These are phyloP conservation scores for Eudyptes chrysolophus DNA, from an alignment of 2,113 vertebrate species.

Conservation along the genomic window DNA sequence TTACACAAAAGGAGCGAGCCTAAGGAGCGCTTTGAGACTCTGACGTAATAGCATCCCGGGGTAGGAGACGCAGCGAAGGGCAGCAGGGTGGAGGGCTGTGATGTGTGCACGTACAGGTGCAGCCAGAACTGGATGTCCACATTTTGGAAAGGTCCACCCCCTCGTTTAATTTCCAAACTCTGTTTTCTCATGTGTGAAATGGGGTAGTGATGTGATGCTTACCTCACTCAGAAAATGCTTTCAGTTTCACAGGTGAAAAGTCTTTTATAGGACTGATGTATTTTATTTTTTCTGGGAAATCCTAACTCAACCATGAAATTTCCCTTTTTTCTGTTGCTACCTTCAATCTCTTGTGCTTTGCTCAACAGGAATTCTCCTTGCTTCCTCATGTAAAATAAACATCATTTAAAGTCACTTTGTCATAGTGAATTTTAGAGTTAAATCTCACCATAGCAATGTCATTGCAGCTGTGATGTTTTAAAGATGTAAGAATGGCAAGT, in stretches of 20 bases:
- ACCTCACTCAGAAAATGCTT: not conserved
- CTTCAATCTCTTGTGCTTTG: not conserved
- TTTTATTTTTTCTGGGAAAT: not conserved
- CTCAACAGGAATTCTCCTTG: not conserved
- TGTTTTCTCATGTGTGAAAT: not conserved
- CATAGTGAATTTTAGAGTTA: not conserved
- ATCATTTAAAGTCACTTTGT: not conserved
- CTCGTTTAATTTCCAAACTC: not conserved
- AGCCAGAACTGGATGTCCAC: rapidly evolving
- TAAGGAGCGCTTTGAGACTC: not conserved
- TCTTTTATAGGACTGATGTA: not conserved
- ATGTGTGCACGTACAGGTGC: rapidly evolving
- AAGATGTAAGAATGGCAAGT: not conserved
- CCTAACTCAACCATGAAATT: not conserved
- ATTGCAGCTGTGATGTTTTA: not conserved
- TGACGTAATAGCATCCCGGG: rapidly evolving
- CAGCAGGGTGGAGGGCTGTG: too few species aligned
- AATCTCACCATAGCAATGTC: not conserved
- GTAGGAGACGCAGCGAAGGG: not conserved
- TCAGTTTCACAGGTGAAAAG: not conserved
- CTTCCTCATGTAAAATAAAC: not conserved
- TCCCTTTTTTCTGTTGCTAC: not conserved
- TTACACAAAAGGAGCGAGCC: not conserved
- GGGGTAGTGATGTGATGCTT: not conserved
- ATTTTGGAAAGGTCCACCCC: not conserved